phyloP scores from a whole-genome alignment of 30 jellyfish, hydroid and myxozoan species.

The Cassiopea xamachana region DNA sequence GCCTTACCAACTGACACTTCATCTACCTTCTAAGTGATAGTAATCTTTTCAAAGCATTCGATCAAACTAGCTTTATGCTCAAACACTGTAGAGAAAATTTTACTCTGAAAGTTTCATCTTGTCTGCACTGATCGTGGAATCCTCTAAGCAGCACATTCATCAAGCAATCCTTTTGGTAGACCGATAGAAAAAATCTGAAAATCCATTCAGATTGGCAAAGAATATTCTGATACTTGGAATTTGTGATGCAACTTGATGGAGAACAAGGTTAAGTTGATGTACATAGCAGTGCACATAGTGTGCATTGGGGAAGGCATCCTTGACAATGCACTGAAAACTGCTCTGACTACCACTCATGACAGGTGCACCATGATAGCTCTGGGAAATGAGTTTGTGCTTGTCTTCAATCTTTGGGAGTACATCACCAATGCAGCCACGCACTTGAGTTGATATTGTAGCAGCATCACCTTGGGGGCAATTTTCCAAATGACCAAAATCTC shows the following conservation, averaged over 20 bases:
- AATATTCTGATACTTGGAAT: slow-evolving; percentile 14
- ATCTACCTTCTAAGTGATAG: slow-evolving; percentile 19
- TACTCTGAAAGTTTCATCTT: no score
- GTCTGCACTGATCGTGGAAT: slow-evolving; percentile 27
- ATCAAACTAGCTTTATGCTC: no score
- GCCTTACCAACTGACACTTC: slow-evolving; percentile 37
- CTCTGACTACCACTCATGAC: slow-evolving; percentile 40
- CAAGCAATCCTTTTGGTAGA: slow-evolving; percentile 40
- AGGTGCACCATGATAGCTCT: slow-evolving; percentile 55
- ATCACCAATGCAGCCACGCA: slow-evolving; percentile 28
- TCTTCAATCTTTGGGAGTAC: slow-evolving; percentile 48
- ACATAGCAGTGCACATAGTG: slow-evolving; percentile 68
- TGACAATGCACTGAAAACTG: slow-evolving; percentile 31
- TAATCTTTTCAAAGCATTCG: no score
- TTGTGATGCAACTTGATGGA: slow-evolving; percentile 35
- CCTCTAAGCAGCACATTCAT: slow-evolving; percentile 39
- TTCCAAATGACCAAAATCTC: slow-evolving; percentile 60
- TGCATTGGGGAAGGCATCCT: slow-evolving; percentile 32
- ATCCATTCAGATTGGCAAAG: slow-evolving; percentile 41
- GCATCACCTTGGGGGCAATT: slow-evolving; percentile 30
- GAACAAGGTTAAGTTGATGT: slow-evolving; percentile 57
- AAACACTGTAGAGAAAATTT: no score
- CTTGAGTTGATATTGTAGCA: slow-evolving; percentile 11
- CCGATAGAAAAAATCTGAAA: slow-evolving; percentile 45
- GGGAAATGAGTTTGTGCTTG: slow-evolving; percentile 34